Base-by-base conservation (phyloP, 2,797 vertebrate species). In the Serranus cabrilla region DNA sequence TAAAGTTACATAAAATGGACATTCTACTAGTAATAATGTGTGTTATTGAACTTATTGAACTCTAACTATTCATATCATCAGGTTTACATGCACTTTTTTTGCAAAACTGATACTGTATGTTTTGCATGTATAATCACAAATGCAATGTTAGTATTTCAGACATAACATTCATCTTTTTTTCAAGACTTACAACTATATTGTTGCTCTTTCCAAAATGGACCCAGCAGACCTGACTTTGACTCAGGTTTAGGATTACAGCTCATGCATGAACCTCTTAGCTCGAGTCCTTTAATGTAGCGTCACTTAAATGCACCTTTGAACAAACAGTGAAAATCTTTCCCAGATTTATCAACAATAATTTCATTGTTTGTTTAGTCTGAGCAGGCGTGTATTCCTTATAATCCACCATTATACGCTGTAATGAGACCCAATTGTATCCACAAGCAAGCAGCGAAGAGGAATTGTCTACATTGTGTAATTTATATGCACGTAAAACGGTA, bases 351-450 rank as follows among this genome's bases (percentile, higher is more conserved):
- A 62, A 12, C 62, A 61, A 50, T 70, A 27, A 25, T 47, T 14
- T 56, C 21, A 17, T 47, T 17, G 27, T 74, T 51, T 89, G 80
- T 89, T 93, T 87, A 90, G 85, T 86, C 87, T 86, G 3, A 58
- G 50, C 61, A 40, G 56, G 11, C 17, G 0, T n/a, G 20, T 62
- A 27, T 12, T 58, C 73, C 69, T 77, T 74, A 25, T 86, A 83
- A 93, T 88, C 71, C 55, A 61, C 17, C 5, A 13, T 31, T 56
- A 43, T 31, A 27, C 52, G 74, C 76, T 70, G 20, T 71, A 85
- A 85, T 85, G 43, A 78, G 27, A 66, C 47, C 45, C 4, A 74
- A 3, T 55, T 59, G 37, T 37, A 10, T 27, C 45, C 25, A 18
- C 11, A 34, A 52, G 58, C 45, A 51, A 70, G 58, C 23, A 62